Conservation (phyloP, 1,140 invertebrate species). For the Drosophila bocqueti region DNA sequence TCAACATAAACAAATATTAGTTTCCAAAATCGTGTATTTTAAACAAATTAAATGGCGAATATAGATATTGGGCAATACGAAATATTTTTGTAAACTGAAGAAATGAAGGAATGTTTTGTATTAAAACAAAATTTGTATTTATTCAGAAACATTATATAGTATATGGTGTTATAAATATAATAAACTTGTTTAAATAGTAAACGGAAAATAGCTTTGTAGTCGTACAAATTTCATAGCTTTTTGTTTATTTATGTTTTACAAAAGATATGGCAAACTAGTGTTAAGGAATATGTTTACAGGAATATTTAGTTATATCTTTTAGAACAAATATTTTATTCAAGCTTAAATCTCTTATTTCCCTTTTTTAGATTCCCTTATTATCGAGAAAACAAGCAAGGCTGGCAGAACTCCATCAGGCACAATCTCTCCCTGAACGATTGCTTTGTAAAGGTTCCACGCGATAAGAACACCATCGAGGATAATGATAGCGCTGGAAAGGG, state of each 20-base stretch:
- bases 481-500: slow-evolving; percentile 90
- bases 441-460: slow-evolving; percentile 93
- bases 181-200: neutral
- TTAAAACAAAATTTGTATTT: slow-evolving; percentile 2
- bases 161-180: slow-evolving; percentile 1
- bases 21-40: slow-evolving; percentile 7
- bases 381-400: slow-evolving; percentile 91
- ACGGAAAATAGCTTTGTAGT: neutral
- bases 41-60: slow-evolving; percentile 25
- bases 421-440: slow-evolving; percentile 97
- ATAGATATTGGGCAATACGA: slow-evolving; percentile 14
- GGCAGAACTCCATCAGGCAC: slow-evolving; percentile 94
- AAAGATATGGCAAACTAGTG: neutral
- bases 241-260: slow-evolving; percentile 1
- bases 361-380: slow-evolving; percentile 90
- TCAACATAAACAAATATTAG: slow-evolving; percentile 46
- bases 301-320: neutral
- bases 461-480: slow-evolving; percentile 90
- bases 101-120: neutral
- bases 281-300: neutral
- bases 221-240: neutral
- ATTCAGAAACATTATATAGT: neutral
- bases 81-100: slow-evolving; percentile 13
- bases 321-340: neutral
- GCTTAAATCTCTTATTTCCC: neutral